phyloP scores from a whole-genome alignment of 1,140 invertebrate species.

The Laupala kohalensis region DNA sequence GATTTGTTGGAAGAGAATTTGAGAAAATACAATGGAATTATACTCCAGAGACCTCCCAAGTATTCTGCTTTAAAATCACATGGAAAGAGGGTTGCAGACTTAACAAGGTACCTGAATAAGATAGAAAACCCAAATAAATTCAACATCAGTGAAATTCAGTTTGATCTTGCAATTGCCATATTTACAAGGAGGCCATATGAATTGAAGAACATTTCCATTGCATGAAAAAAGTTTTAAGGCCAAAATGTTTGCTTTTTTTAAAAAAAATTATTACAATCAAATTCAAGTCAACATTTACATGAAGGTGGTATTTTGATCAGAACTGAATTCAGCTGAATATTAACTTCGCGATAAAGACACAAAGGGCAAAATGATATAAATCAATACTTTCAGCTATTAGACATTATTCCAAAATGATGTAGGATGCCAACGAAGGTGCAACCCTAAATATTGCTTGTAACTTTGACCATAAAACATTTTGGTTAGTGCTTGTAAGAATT shows the following conservation, averaged over 20 bases:
- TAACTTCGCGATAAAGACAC: background rate
- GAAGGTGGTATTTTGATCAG: background rate
- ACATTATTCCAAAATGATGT: too few species aligned
- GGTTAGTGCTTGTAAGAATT: too few species aligned
- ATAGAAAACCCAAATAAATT: background rate
- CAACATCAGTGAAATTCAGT: background rate
- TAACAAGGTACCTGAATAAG: background rate
- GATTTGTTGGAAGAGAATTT: slow-evolving; percentile 8
- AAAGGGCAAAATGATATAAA: too few species aligned
- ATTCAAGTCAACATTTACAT: background rate
- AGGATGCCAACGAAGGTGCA: background rate
- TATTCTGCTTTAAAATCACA: slow-evolving; percentile 6
- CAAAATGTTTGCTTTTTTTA: background rate
- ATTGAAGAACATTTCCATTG: background rate
- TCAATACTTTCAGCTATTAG: too few species aligned
- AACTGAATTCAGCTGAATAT: background rate
- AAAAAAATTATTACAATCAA: background rate
- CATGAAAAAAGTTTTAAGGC: background rate
- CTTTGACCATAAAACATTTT: too few species aligned
- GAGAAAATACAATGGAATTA: slow-evolving; percentile 18
- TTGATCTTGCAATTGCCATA: background rate
- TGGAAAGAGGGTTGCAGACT: background rate
- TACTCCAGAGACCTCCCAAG: slow-evolving; percentile 19
- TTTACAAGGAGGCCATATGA: background rate
- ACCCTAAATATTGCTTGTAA: background rate